A percentile compares a stretch with the other conserved stretches of the same genome.
Evolutionary conservation across 2,888 invertebrate genomes (phyloP).

Genomic region (Liposcelis brunnea): DNA sequence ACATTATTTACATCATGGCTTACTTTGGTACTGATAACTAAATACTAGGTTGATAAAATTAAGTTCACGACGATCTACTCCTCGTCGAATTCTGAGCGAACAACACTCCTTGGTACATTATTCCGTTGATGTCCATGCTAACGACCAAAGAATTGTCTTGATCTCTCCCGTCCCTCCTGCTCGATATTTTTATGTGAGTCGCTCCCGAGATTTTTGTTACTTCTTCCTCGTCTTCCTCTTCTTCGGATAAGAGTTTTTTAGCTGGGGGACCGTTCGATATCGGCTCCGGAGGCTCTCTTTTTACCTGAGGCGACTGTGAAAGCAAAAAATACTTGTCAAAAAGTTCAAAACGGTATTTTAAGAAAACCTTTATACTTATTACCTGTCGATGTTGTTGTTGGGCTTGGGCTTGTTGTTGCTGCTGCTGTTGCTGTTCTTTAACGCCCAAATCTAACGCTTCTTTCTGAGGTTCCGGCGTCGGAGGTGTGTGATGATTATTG

Average conservation of each 20-base stretch:
- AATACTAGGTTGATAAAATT: no score
- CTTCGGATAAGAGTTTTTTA: constrained; percentile 17
- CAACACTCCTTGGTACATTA: constrained; percentile 87
- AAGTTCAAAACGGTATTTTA: no score
- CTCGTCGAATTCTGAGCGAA: constrained; percentile 41
- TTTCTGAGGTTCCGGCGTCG: constrained; percentile 37
- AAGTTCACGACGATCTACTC: no score
- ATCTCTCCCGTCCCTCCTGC: constrained; percentile 28
- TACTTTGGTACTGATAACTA: no score
- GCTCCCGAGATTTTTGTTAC: constrained; percentile 19
- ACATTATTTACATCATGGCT: no score
- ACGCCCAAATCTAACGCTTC: constrained; percentile 67
- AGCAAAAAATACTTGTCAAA: constrained; percentile 3
- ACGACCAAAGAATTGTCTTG: constrained; percentile 82
- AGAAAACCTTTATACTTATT: no score
- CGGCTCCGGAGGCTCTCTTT: constrained; percentile 15
- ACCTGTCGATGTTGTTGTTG: neutral
- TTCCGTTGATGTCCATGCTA: constrained; percentile 90
- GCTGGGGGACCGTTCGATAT: constrained; percentile 34
- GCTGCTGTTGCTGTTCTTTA: constrained; percentile 19
- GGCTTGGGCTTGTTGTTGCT: neutral
- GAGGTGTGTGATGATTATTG: constrained; percentile 32
- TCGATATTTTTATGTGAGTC: constrained; percentile 74
- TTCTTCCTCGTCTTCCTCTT: neutral
- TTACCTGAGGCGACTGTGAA: constrained; percentile 7